These are phyloP conservation scores for Egretta garzetta DNA, from an alignment of 2,113 vertebrate genomes.

Conservation along the genomic window DNA sequence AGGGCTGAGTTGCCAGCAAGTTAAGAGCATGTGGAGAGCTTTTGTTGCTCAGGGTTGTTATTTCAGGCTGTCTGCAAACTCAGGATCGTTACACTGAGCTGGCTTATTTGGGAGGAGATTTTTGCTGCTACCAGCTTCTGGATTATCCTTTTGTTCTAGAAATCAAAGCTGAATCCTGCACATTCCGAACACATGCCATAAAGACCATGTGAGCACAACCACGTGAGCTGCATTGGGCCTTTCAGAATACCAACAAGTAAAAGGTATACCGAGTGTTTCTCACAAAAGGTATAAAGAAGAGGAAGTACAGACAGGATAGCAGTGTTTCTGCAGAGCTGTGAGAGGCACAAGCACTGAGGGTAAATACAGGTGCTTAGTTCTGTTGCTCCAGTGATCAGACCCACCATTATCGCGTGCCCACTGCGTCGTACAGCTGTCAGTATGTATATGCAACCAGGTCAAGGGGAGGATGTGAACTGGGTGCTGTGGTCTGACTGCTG, in stretches of 20 bases:
- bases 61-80: neutral
- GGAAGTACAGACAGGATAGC: neutral
- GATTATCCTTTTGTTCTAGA: neutral
- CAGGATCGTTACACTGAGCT: neutral
- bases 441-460: neutral
- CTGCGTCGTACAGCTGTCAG: rapidly evolving
- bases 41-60: neutral
- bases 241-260: neutral
- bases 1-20: neutral
- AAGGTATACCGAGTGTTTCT: neutral
- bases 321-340: neutral
- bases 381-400: neutral
- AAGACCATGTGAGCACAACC: neutral
- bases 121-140: neutral
- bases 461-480: neutral
- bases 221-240: neutral
- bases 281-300: neutral
- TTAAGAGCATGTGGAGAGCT: neutral
- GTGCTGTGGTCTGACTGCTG: neutral
- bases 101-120: neutral
- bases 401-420: neutral
- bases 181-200: neutral
- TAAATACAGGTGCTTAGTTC: neutral
- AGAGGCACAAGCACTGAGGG: neutral
- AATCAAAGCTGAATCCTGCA: neutral